Conservation (phyloP, 1,140 invertebrate species). For the Procambarus clarkii region DNA sequence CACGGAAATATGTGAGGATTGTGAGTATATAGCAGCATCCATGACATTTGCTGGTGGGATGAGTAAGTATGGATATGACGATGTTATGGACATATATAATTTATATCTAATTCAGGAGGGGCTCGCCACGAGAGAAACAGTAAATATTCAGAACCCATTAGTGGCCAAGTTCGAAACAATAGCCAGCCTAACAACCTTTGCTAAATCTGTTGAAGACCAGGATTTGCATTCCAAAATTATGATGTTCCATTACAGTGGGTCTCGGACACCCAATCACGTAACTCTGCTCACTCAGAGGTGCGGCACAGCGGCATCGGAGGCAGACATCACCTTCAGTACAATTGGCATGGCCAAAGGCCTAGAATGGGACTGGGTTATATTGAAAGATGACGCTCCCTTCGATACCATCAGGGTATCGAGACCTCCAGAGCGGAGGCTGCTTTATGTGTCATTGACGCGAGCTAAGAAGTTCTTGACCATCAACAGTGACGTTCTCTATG, state of each 20-base stretch:
- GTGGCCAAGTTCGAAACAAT: conserved; percentile 21
- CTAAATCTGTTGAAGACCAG: conserved; percentile 48
- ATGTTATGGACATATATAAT: conserved; percentile 37
- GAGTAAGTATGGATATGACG: conserved; percentile 33
- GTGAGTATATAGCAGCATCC: neutral
- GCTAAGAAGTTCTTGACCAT: conserved; percentile 66
- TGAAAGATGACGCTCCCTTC: conserved; percentile 50
- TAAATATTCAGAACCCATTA: conserved; percentile 37
- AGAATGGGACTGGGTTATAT: conserved; percentile 68
- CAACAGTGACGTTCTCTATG: conserved; percentile 48
- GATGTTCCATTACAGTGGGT: conserved; percentile 50
- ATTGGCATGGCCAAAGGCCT: conserved; percentile 72
- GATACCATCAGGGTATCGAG: neutral
- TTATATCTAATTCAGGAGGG: neutral
- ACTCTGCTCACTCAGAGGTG: conserved; percentile 45
- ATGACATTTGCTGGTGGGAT: conserved; percentile 49
- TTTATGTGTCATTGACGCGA: conserved; percentile 70
- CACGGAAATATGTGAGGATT: neutral
- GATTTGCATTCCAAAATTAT: conserved; percentile 57
- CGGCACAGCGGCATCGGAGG: neutral
- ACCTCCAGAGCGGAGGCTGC: conserved; percentile 40
- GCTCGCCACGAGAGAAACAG: conserved; percentile 3
- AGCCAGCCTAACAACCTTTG: neutral
- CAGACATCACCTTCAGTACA: conserved; percentile 69
- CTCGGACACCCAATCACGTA: conserved; percentile 17